Base-by-base conservation (phyloP, 1,140 invertebrate species). In the Tetramorium parvispinum region DNA sequence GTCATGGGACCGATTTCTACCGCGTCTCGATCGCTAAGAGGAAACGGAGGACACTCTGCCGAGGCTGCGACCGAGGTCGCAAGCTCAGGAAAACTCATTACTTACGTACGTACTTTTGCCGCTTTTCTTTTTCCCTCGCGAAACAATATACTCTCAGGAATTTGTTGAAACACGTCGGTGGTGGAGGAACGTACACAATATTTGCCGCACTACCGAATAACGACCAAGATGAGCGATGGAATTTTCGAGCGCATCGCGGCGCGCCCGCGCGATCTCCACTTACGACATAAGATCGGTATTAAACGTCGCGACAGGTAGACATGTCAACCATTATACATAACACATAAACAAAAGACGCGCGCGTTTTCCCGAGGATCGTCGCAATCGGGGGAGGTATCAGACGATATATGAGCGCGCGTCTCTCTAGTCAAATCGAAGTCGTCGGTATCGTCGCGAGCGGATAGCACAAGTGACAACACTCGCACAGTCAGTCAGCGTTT, bases 401-500 rank as follows among this genome's bases (percentile, higher is more conserved):
- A 37, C 7, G 21, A 55, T 59, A 57, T 55, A 37, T n/a, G 43
- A 65, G 79, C 86, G 66, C 61, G 73, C 53, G 21, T 66, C 65
- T 71, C 78, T 76, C 79, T 71, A 75, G 71, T 83, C 61, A 55
- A 65, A 71, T 24, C 18, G 37, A 27, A 70, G 21, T 83, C 70
- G 73, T 73, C 24, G 59, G 55, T 49, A 55, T 57, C 82, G 70
- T 82, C 57, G 78, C 21, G 66, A 90, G 66, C 71, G 21, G 77
- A 71, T 77, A 65, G 83, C 32, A 89, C 65, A 87, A 68, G 71
- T 66, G 85, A 37, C 66, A 86, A 89, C 76, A 73, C 87, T 92
- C 85, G 85, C 83, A 87, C 91, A 91, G 88, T 92, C 87, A 90
- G 87, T 91, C 89, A 92, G 88, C 88, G 83, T 92, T 92, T 93